phyloP scores from a whole-genome alignment of 2,797 vertebrate genomes.

The Leuciscus waleckii region DNA sequence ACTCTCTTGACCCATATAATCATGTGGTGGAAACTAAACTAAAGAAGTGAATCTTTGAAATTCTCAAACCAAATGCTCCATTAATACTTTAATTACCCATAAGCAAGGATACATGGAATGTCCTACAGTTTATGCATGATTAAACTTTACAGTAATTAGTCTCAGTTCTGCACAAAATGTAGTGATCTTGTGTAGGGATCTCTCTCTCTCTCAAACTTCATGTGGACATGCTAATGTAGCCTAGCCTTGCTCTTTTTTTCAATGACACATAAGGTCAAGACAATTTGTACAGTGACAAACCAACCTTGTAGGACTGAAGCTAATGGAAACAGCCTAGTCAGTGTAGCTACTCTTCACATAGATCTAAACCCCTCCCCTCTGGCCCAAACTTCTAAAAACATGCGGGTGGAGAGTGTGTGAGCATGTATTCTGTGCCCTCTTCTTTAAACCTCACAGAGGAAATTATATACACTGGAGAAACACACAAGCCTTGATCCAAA shows the following conservation, averaged over 20 bases:
- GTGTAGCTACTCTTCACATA: constrained; percentile 18
- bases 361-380: constrained; percentile 33
- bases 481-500: neutral
- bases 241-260: constrained; percentile 59
- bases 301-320: constrained; percentile 65
- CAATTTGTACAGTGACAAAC: constrained; percentile 59
- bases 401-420: constrained; percentile 47
- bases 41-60: neutral
- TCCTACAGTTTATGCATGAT: neutral
- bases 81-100: neutral
- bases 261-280: constrained; percentile 76
- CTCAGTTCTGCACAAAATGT: neutral
- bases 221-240: constrained; percentile 20
- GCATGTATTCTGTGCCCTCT: constrained; percentile 64
- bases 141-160: neutral
- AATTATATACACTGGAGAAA: constrained; percentile 22
- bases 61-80: neutral
- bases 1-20: neutral
- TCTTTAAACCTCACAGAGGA: constrained; percentile 54
- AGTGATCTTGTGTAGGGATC: neutral
- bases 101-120: neutral
- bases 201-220: neutral
- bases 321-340: constrained; percentile 62
- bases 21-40: neutral
- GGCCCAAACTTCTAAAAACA: constrained; percentile 33